Percentiles rank a stretch among this genome's conserved stretches.
Conservation (phyloP, 2,113 vertebrate species). For the Glaucidium brasilianum region DNA sequence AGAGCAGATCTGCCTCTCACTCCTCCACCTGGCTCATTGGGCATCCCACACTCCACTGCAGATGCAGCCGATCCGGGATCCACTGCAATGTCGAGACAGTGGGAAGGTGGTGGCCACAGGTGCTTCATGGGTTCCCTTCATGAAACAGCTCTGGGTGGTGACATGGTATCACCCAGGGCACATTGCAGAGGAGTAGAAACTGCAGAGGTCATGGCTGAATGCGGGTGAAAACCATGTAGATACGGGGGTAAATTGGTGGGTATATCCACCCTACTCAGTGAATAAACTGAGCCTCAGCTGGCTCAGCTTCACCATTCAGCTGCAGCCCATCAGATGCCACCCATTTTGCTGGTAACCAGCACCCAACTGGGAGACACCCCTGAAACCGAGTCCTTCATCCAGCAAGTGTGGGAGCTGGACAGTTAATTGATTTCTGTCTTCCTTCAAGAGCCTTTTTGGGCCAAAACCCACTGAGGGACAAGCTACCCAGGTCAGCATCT, state of each 20-base stretch:
- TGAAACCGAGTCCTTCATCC: background rate
- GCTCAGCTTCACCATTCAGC: background rate
- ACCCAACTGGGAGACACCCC: background rate
- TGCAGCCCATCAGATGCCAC: background rate
- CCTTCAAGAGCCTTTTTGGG: background rate
- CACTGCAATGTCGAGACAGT: rapidly evolving
- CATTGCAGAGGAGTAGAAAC: background rate
- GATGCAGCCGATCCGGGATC: rapidly evolving
- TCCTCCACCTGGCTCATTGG: background rate
- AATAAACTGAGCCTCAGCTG: background rate
- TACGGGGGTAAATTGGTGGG: background rate
- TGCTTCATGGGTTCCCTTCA: background rate
- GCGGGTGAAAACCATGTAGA: background rate
- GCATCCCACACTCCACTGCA: rapidly evolving
- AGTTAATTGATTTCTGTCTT: background rate
- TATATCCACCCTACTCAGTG: background rate
- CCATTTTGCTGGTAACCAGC: background rate
- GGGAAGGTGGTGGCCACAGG: background rate
- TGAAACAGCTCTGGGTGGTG: background rate
- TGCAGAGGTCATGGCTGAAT: background rate
- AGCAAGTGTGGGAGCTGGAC: background rate
- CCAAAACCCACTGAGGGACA: background rate
- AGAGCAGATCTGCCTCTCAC: background rate
- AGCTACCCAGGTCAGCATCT: background rate
- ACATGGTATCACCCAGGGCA: rapidly evolving